phyloP scores from a whole-genome alignment of 2,888 invertebrate species.

The Eumerus sabulonum region DNA sequence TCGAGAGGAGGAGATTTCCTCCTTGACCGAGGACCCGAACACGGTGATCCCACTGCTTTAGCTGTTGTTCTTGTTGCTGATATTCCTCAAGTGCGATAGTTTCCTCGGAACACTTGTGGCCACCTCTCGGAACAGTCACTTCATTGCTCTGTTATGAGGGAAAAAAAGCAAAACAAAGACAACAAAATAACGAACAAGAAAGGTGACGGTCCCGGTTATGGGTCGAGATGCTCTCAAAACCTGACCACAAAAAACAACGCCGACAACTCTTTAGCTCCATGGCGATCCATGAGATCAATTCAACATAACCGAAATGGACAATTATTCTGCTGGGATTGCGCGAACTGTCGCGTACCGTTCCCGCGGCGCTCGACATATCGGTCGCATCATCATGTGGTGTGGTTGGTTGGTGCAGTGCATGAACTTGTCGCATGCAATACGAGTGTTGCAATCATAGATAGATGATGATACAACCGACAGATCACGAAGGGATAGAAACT shows the following conservation, averaged over 20 bases:
- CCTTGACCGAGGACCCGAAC: constrained; percentile 30
- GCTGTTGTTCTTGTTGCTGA: constrained; percentile 51
- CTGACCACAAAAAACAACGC: constrained; percentile 23
- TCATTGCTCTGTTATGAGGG: constrained; percentile 10
- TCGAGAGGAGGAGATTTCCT: constrained; percentile 14
- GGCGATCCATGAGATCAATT: constrained; percentile 34
- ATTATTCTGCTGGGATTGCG: constrained; percentile 49
- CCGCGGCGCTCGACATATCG: constrained; percentile 18
- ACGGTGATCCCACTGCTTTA: constrained; percentile 27
- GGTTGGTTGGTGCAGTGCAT: constrained; percentile 21
- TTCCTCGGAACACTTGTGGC: constrained; percentile 57
- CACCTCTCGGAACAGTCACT: constrained; percentile 37
- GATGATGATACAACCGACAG: constrained; percentile 41
- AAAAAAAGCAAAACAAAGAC: too few species aligned
- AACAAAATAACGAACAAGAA: too few species aligned
- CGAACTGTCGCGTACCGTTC: constrained; percentile 1
- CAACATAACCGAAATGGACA: constrained; percentile 52
- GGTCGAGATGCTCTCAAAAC: constrained; percentile 36
- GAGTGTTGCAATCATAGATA: constrained; percentile 47
- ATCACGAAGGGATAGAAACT: constrained; percentile 56
- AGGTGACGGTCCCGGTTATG: constrained; percentile 23
- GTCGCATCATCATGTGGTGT: constrained; percentile 29
- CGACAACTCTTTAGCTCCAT: background rate
- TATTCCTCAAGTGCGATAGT: constrained; percentile 53
- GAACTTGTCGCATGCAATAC: constrained; percentile 61